Evolutionary conservation across 2,797 vertebrate genomes (phyloP), one percentile per base, ranked within the genome.

Genomic region (Myripristis murdjan): DNA sequence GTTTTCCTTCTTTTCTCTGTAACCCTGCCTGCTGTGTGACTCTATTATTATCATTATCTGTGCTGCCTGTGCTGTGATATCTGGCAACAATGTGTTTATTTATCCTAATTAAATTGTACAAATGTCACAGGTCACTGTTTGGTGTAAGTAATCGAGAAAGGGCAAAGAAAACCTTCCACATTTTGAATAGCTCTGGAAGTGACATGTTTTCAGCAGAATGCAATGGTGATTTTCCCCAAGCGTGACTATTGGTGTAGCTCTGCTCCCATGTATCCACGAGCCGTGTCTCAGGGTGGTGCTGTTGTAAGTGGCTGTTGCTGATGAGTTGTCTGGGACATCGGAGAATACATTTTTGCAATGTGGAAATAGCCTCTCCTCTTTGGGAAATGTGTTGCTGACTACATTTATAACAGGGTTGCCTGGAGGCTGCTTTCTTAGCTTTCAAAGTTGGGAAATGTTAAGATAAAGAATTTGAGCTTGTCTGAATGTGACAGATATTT

Each of bases 231-330:
- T 53, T 63, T 41, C 68, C n/a, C 64, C 37, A 39, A 1, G 6
- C 7, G 5, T 23, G 51, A 57, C 60, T 33, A 48, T 46, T 6
- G n/a, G 56, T 64, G 53, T n/a, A 60, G 20, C 53, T 69, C 57
- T 44, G 60, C 48, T 26, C 64, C 24, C 47, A 64, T 73, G 24
- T 41, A 59, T 58, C 62, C 47, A 24, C 11, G 8, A 71, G 72
- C 43, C 11, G 15, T 64, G 68, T 72, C 75, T 81, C 67, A 53
- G 69, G 55, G 33, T 37, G 65, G 43, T 85, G 44, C 54, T 57
- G 57, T 23, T 70, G 68, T 67, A 64, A 77, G 63, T 58, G 6
- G 41, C 64, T 83, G 79, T 35, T 59, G 46, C 26, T 43, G 53
- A 35, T 51, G n/a, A 35, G 28, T 39, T 11, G 20, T 52, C 24